Evolutionary conservation across 2,888 invertebrate genomes (phyloP).

Genomic region (Lasius platythorax): DNA sequence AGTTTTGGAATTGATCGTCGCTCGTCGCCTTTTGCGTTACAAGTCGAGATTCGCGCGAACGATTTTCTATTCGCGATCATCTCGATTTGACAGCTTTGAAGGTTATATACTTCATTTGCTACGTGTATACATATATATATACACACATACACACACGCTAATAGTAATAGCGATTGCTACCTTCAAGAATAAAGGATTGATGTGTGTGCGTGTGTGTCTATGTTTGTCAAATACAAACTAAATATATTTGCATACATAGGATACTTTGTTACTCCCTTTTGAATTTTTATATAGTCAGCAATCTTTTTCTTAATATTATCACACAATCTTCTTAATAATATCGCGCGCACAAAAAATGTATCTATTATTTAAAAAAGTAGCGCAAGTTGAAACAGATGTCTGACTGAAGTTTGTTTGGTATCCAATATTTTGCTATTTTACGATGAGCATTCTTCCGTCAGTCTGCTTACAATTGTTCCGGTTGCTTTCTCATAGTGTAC

Average conservation of each 20-base stretch:
- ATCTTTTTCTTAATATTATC: too few relatives aligned
- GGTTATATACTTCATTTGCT: slow-evolving; percentile 6
- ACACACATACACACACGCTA: neutral
- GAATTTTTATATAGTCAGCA: neutral
- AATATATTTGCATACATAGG: neutral
- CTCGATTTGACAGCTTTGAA: neutral
- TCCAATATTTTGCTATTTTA: neutral
- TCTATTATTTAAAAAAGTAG: neutral
- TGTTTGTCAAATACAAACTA: neutral
- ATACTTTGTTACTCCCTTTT: neutral
- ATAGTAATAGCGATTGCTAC: neutral
- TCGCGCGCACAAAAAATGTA: neutral
- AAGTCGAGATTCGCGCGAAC: neutral
- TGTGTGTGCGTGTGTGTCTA: neutral
- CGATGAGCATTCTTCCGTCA: neutral
- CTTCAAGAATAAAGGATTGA: neutral
- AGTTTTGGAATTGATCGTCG: neutral
- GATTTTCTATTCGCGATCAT: neutral
- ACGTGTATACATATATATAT: neutral
- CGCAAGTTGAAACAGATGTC: neutral
- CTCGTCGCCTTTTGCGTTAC: neutral
- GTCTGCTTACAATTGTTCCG: neutral
- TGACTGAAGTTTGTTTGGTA: too few relatives aligned
- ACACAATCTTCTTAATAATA: too few relatives aligned
- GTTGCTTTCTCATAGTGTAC: neutral